Evolutionary conservation across 2,113 vertebrate species (phyloP), one percentile per base, ranked within the genome.

Genomic region (human (Homo sapiens)): DNA sequence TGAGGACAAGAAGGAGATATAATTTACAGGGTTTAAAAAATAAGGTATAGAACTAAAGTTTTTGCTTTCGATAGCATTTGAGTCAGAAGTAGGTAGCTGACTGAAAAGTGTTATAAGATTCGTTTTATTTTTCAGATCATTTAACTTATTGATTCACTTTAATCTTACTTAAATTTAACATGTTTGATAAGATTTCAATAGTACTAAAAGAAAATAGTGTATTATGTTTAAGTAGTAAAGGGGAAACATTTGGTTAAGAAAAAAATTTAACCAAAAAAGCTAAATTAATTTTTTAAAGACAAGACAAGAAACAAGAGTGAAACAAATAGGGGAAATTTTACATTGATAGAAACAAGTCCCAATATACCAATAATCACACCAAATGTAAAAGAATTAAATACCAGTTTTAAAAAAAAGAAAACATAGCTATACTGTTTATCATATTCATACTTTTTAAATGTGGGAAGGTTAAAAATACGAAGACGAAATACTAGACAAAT

Each of bases 311-410:
- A 18, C 18, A 92, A 92, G 22, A 88, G 2, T 52, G 20, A 70
- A 93, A 80, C 35, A 83, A 68, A 75, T 20, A 68, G 3, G 1
- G 25, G 13, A 61, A 96, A 76, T 9, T 81, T 93, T 83, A 30
- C 40, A 32, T 6, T 45, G 13, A 61, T 66, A 52, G 20, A 64
- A 93, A 84, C 18, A 75, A 89, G 27, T 91, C 22, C 32, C 78
- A 76, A 30, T 88, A 73, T 57, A 64, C 73, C 27, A 87, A 72
- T 30, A 93, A 81, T 76, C 32, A 72, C n/a, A 88, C n/a, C 48
- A 66, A 84, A 80, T 90, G 11, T 78, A 95, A 91, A 83, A 86
- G n/a, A 32, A 75, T 52, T 45, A 87, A 97, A 72, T 43, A 78
- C 5, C 14, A 82, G 32, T 78, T 73, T 73, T 72, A 27, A 61